Percentiles rank a stretch among this genome's conserved stretches.
phyloP scores from a whole-genome alignment of 35 echinoderm and acorn worm genomes.

The Diadema setosum region DNA sequence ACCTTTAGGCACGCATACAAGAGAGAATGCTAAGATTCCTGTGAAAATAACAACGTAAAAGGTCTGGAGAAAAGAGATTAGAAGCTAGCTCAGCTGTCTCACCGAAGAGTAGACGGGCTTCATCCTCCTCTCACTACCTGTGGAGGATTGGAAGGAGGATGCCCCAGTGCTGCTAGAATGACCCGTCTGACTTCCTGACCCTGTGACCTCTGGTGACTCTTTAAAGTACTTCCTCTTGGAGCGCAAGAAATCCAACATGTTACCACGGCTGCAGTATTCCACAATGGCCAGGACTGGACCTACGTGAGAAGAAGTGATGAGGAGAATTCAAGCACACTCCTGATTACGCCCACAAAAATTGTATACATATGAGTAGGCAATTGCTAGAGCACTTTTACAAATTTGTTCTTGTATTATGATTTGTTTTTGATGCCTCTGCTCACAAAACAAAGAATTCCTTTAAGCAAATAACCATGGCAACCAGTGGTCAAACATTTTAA shows the following conservation, averaged over 20 bases:
- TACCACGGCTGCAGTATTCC: conserved; percentile 87
- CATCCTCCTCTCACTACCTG: neutral
- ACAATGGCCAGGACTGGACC: conserved; percentile 80
- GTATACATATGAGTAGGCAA: no score
- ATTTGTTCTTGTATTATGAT: neutral
- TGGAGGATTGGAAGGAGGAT: neutral
- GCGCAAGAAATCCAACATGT: conserved; percentile 77
- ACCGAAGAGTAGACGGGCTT: neutral
- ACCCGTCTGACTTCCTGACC: neutral
- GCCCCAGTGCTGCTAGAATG: neutral
- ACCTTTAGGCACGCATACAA: no score
- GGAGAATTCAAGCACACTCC: neutral
- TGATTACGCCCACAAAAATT: no score
- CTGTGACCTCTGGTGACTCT: neutral
- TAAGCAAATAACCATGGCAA: no score
- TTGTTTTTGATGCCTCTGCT: no score
- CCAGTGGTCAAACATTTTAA: no score
- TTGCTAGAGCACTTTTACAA: neutral
- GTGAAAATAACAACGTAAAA: no score
- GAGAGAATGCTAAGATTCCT: no score
- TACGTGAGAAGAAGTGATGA: neutral
- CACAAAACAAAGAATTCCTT: no score
- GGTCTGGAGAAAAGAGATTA: no score
- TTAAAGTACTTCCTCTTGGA: conserved; percentile 70
- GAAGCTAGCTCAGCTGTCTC: no score